Conservation (phyloP, 2,888 invertebrate species). For the Rosalia funebris region DNA sequence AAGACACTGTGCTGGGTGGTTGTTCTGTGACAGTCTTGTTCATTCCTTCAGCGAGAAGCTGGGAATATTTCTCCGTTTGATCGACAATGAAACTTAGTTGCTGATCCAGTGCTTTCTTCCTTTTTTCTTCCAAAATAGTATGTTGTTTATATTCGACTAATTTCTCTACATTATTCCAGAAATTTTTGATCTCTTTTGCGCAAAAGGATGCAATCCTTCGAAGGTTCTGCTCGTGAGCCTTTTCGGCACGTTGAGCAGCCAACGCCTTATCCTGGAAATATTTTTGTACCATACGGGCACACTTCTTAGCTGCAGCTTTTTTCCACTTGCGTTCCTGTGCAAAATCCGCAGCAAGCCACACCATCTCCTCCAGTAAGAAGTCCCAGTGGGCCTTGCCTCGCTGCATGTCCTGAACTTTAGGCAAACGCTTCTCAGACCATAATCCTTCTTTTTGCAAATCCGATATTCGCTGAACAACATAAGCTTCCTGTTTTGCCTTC, state of each 20-base stretch:
- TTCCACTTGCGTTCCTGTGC: slow-evolving; percentile 98
- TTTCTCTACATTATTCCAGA: slow-evolving; percentile 98
- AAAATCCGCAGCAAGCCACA: slow-evolving; percentile 98
- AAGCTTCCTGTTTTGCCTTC: slow-evolving; percentile 91
- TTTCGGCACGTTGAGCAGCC: slow-evolving; percentile 89
- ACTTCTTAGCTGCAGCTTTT: slow-evolving; percentile 93
- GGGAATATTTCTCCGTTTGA: slow-evolving; percentile 97
- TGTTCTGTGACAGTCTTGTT: slow-evolving; percentile 67
- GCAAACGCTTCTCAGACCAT: slow-evolving; percentile 92
- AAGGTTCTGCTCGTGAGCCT: slow-evolving; percentile 87
- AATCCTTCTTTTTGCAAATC: slow-evolving; percentile 94
- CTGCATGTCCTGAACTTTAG: slow-evolving; percentile 79
- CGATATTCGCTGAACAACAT: slow-evolving; percentile 90
- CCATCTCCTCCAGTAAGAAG: slow-evolving; percentile 97
- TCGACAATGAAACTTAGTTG: slow-evolving; percentile 98
- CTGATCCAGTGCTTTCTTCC: slow-evolving; percentile 93
- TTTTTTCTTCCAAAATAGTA: slow-evolving; percentile 91
- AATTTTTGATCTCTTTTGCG: slow-evolving; percentile 92
- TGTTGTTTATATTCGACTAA: slow-evolving; percentile 94
- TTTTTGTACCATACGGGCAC: slow-evolving; percentile 90
- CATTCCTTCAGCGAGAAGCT: slow-evolving; percentile 87
- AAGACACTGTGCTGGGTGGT: slow-evolving; percentile 65
- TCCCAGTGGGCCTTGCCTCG: slow-evolving; percentile 98
- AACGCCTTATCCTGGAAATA: slow-evolving; percentile 91
- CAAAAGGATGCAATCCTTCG: slow-evolving; percentile 89